A percentile compares a stretch with the other conserved stretches of the same genome.
phyloP scores from a whole-genome alignment of 1,140 invertebrate species.

The Penaeus vannamei region DNA sequence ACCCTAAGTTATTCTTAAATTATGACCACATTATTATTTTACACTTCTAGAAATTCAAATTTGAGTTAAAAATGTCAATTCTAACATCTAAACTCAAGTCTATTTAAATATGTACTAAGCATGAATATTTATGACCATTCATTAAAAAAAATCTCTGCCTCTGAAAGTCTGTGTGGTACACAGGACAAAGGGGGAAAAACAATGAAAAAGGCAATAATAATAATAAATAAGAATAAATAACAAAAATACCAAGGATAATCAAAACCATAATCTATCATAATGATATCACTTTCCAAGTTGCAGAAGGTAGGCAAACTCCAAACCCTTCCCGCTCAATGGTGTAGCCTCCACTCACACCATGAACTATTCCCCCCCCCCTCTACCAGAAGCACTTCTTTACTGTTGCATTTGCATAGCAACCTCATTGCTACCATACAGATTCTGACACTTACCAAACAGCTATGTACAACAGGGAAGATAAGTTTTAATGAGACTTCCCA shows the following conservation, averaged over 20 bases:
- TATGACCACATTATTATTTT: slow-evolving; percentile 8
- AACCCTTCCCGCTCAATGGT: slow-evolving; percentile 40
- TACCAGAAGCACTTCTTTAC: slow-evolving; percentile 31
- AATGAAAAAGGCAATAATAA: too few species aligned
- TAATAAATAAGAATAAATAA: too few species aligned
- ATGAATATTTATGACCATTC: too few species aligned
- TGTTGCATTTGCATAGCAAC: slow-evolving; percentile 48
- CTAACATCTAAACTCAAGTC: background rate
- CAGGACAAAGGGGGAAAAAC: too few species aligned
- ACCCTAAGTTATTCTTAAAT: background rate
- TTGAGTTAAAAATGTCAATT: slow-evolving; percentile 4
- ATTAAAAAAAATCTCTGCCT: too few species aligned
- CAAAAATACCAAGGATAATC: too few species aligned
- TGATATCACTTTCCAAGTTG: background rate
- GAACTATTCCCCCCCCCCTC: slow-evolving; percentile 20
- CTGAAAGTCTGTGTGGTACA: too few species aligned
- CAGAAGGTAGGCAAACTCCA: background rate
- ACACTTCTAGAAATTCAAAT: background rate
- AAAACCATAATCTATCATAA: slow-evolving; percentile 1
- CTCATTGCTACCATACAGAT: slow-evolving; percentile 21
- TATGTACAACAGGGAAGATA: slow-evolving; percentile 56
- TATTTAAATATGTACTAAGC: too few species aligned
- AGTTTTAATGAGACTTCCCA: slow-evolving; percentile 47
- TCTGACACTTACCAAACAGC: slow-evolving; percentile 50
- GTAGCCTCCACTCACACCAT: slow-evolving; percentile 30